Percentiles rank a stretch among this genome's conserved stretches.
These are phyloP conservation scores for Papilio xuthus DNA, from an alignment of 1,140 invertebrate genomes.

Conservation along the genomic window DNA sequence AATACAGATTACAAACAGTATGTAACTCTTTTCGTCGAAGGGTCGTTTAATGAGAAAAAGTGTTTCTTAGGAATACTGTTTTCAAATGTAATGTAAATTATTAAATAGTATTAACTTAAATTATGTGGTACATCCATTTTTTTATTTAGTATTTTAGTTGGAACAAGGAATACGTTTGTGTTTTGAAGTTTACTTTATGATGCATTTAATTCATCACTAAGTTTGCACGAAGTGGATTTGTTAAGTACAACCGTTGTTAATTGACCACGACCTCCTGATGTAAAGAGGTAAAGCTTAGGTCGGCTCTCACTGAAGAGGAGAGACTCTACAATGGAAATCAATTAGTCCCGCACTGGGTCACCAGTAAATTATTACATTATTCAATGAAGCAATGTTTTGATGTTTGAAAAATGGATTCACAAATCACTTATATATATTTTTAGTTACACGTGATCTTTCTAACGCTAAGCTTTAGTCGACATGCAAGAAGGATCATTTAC, in stretches of 20 bases:
- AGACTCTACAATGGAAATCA: background rate
- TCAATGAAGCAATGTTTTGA: background rate
- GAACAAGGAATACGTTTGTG: background rate
- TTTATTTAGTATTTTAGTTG: background rate
- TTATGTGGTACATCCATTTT: too few species aligned
- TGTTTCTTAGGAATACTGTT: too few species aligned
- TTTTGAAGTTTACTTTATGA: background rate
- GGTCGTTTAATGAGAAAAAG: too few species aligned
- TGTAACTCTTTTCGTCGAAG: too few species aligned
- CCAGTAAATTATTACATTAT: background rate
- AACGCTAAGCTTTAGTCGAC: background rate
- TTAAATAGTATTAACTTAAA: too few species aligned
- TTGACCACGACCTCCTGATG: background rate
- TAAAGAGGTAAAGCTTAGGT: background rate
- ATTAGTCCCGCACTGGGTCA: background rate
- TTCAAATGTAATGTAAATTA: too few species aligned
- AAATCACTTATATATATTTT: too few species aligned
- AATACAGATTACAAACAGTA: too few species aligned
- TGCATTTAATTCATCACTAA: background rate
- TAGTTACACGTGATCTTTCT: background rate
- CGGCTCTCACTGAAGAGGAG: background rate
- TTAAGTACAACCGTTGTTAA: conserved; percentile 6
- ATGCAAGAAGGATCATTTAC: background rate
- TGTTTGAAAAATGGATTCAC: background rate
- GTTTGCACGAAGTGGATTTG: background rate